A percentile compares a stretch with the other conserved stretches of the same genome.
Evolutionary conservation across 2,888 invertebrate genomes (phyloP).

Genomic region (Rhogogaster chlorosoma): DNA sequence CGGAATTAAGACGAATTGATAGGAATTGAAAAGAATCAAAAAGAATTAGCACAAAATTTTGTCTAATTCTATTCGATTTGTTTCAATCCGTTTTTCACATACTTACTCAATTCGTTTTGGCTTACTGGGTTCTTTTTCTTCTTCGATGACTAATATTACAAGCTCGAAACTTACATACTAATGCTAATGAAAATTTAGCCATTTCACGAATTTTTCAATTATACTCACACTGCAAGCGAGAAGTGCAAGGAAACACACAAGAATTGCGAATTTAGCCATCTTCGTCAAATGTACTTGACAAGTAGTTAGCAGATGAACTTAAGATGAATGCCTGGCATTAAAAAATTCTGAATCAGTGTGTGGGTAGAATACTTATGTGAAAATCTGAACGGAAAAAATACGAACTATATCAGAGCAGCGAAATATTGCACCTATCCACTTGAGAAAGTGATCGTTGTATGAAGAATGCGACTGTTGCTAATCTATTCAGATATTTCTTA

Average conservation of each 20-base stretch:
- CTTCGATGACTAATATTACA: background rate
- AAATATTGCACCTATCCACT: background rate
- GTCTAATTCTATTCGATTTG: no score
- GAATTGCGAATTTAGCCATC: background rate
- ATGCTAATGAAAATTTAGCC: background rate
- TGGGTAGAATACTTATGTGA: background rate
- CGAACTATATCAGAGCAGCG: background rate
- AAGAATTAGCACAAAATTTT: no score
- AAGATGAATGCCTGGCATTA: background rate
- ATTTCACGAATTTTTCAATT: background rate
- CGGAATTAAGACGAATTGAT: no score
- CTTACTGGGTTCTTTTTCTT: no score
- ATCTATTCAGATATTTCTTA: background rate
- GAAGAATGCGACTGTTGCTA: background rate
- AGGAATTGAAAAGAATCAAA: no score
- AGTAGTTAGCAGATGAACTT: background rate
- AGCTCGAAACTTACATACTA: background rate
- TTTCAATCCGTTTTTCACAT: no score
- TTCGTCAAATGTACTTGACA: background rate
- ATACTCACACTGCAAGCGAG: background rate
- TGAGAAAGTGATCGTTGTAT: background rate
- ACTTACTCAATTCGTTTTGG: no score
- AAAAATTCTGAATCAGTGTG: background rate
- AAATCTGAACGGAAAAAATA: background rate
- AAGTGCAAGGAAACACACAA: background rate